Conservation (phyloP, 2,888 invertebrate species). For the Tiliacea aurago region DNA sequence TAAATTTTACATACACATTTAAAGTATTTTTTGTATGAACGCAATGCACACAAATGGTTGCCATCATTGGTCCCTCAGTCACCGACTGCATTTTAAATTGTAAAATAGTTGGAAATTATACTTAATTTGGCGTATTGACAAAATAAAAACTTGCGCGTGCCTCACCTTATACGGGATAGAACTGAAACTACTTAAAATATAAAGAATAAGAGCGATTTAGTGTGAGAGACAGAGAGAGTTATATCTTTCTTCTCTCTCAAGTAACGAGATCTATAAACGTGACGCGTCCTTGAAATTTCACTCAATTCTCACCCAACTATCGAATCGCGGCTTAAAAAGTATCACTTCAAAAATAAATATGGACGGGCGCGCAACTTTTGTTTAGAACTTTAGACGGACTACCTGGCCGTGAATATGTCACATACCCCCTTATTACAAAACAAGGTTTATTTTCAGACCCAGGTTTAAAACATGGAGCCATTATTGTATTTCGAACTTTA, state of each 20-base stretch:
- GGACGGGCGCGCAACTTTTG: background rate
- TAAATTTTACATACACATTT: background rate
- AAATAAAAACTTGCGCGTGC: background rate
- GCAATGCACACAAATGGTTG: background rate
- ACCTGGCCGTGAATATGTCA: background rate
- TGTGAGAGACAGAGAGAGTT: too few relatives aligned
- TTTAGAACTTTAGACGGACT: too few relatives aligned
- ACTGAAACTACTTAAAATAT: background rate
- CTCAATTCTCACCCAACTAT: background rate
- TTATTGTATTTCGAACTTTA: too few relatives aligned
- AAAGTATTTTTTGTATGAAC: background rate
- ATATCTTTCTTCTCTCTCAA: background rate
- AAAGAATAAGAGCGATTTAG: background rate
- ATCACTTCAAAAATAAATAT: background rate
- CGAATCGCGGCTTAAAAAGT: background rate
- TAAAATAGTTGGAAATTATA: background rate
- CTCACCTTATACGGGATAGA: background rate
- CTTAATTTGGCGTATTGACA: background rate
- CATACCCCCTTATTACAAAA: too few relatives aligned
- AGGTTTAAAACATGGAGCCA: too few relatives aligned
- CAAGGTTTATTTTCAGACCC: too few relatives aligned
- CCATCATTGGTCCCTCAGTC: too few relatives aligned
- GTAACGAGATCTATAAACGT: background rate
- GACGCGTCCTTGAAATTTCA: background rate
- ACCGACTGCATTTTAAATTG: background rate